Conservation (phyloP, 2,888 invertebrate genomes). For the Tachystola acroxantha region DNA sequence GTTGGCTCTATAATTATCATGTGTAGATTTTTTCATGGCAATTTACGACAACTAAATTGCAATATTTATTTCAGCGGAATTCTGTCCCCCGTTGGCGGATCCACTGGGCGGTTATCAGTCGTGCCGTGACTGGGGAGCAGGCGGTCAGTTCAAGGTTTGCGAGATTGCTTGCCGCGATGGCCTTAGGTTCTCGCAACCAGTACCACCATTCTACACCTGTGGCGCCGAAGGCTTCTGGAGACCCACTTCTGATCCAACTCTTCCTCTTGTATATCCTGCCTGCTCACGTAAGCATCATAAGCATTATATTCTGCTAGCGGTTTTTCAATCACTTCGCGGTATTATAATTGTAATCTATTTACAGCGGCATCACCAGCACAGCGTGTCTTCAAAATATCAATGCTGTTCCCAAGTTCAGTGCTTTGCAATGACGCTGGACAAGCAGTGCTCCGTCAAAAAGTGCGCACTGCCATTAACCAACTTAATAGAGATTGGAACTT, state of each 20-base stretch:
- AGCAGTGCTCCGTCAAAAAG: constrained; percentile 92
- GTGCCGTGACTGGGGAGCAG: constrained; percentile 97
- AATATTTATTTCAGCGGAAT: constrained; percentile 84
- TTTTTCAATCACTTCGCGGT: background rate
- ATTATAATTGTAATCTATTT: constrained; percentile 14
- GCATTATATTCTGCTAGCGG: background rate
- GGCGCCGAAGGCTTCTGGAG: constrained; percentile 99
- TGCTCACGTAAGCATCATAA: constrained; percentile 85
- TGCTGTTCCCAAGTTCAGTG: constrained; percentile 98
- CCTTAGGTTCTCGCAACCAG: constrained; percentile 93
- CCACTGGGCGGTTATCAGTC: constrained; percentile 94
- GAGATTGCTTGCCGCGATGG: constrained; percentile 92
- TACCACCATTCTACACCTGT: constrained; percentile 98
- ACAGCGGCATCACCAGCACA: constrained; percentile 93
- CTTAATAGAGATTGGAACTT: constrained; percentile 98
- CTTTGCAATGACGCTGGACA: constrained; percentile 97
- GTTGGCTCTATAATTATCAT: too few species aligned
- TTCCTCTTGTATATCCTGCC: constrained; percentile 93
- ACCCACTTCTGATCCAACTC: constrained; percentile 87
- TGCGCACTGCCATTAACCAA: constrained; percentile 91
- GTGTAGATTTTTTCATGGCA: too few species aligned
- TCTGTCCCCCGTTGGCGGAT: constrained; percentile 92
- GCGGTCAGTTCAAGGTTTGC: constrained; percentile 96
- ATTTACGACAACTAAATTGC: background rate
- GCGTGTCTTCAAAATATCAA: constrained; percentile 93